Evolutionary conservation across 2,888 invertebrate species (phyloP).

Genomic region (Noctua janthina): DNA sequence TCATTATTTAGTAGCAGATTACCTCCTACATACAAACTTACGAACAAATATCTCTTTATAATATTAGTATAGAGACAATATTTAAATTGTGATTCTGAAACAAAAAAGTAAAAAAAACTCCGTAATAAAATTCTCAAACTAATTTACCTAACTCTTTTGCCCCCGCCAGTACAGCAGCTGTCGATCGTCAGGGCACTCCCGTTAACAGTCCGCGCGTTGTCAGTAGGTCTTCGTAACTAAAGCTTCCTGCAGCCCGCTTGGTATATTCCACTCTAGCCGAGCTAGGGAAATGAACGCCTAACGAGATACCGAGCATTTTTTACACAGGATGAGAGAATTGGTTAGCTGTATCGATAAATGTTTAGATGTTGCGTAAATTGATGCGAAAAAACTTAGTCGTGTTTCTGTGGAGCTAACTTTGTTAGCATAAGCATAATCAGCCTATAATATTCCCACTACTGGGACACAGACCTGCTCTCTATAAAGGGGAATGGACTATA

Average conservation of each 20-base stretch:
- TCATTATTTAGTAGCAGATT: too few species aligned
- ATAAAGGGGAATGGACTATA: too few species aligned
- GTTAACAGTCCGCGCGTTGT: constrained; percentile 77
- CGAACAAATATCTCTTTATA: too few species aligned
- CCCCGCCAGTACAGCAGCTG: constrained; percentile 71
- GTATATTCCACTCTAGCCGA: constrained; percentile 72
- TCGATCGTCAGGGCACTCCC: constrained; percentile 76
- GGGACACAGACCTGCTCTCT: too few species aligned
- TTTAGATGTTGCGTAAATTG: constrained; percentile 31
- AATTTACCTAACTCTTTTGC: constrained; percentile 51
- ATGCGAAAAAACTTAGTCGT: constrained; percentile 19
- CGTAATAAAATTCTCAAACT: not conserved
- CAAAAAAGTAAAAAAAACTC: too few species aligned
- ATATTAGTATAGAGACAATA: too few species aligned
- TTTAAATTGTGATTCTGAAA: too few species aligned
- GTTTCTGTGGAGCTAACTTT: not conserved
- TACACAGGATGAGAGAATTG: constrained; percentile 62
- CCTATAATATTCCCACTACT: too few species aligned
- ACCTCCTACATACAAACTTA: too few species aligned
- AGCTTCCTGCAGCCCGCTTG: constrained; percentile 76
- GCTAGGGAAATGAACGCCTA: constrained; percentile 75
- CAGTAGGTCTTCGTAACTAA: constrained; percentile 78
- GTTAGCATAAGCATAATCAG: not conserved
- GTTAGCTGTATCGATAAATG: constrained; percentile 12
- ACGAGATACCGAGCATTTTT: constrained; percentile 69